Evolutionary conservation across 1,140 invertebrate species (phyloP).

Genomic region (Bursaphelenchus mucronatus): DNA sequence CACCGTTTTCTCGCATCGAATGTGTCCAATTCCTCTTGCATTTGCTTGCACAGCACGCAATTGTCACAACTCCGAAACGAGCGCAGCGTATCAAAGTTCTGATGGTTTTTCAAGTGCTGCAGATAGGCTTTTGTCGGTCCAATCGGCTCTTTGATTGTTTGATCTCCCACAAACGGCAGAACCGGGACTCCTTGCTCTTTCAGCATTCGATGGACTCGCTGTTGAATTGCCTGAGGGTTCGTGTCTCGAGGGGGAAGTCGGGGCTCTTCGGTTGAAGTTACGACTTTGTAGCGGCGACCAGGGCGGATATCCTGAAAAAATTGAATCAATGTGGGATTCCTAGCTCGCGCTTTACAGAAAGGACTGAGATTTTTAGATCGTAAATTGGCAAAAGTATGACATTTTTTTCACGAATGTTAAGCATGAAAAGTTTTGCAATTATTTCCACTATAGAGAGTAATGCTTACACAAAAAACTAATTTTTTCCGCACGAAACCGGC

Average conservation of each 20-base stretch:
- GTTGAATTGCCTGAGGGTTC: constrained; percentile 16
- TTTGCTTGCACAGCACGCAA: constrained; percentile 29
- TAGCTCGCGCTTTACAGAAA: no score
- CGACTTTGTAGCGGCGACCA: constrained; percentile 1
- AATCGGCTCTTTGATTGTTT: neutral
- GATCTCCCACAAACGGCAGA: constrained; percentile 16
- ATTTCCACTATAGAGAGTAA: no score
- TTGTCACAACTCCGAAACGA: constrained; percentile 31
- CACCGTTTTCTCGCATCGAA: constrained; percentile 1
- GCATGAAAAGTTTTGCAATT: no score
- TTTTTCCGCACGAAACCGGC: no score
- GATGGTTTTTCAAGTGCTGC: constrained; percentile 33
- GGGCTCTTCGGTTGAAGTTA: constrained; percentile 21
- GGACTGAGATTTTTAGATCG: no score
- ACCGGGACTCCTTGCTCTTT: constrained; percentile 33
- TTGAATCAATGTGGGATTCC: no score
- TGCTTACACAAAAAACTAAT: no score
- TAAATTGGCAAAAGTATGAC: no score
- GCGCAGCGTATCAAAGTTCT: constrained; percentile 26
- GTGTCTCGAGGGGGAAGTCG: neutral
- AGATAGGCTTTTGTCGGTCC: constrained; percentile 28
- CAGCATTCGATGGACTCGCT: constrained; percentile 29
- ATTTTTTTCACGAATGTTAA: no score
- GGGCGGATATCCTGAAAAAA: constrained; percentile 6
- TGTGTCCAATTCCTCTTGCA: constrained; percentile 29